Base-by-base conservation (phyloP, 2,113 vertebrate species). In the Mormoops blainvillei region DNA sequence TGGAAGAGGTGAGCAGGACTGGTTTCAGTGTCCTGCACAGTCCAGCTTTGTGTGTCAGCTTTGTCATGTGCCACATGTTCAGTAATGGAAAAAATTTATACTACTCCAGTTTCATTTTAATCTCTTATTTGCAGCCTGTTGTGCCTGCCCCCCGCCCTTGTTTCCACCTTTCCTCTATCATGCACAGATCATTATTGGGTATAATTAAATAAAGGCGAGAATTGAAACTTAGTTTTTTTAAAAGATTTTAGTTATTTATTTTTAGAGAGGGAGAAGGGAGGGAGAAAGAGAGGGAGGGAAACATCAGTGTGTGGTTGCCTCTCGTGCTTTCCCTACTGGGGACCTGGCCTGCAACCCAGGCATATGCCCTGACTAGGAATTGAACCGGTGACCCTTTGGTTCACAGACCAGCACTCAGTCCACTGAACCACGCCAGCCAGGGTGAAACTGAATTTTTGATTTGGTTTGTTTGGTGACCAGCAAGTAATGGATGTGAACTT, bases 121-220 rank as follows among this genome's bases (percentile, higher is more conserved):
- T 73, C 13, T 77, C 33, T 43, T 71, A 11, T 74, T 45, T 65
- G 15, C n/a, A 76, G 82, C 31, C 28, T 68, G 4, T 87, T 92
- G 15, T 58, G 71, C 5, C 13, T 26, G 4, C 56, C 58, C 20
- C 0, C 8, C 13, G 20, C 28, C 4, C 16, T 20, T 24, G 5
- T 61, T 82, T 89, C 24, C 2, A 4, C 36, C 20, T 83, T 74
- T 87, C 58, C 8, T 71, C 14, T 78, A 0, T 67, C 38, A 50
- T 5, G 10, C 24, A 18, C 33, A 84, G 67, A 48, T 33, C 86
- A 83, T 78, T 71, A 54, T 6, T n/a, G 15, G 22, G 8, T 67
- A 0, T 83, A 61, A 85, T 80, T 76, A 90, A 94, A 28, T 82
- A 41, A 70, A 95, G 52, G 71, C 70, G 67, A 73, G 31, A 89